Conservation (phyloP, 2,797 vertebrate genomes). For the Coilia nasus region DNA sequence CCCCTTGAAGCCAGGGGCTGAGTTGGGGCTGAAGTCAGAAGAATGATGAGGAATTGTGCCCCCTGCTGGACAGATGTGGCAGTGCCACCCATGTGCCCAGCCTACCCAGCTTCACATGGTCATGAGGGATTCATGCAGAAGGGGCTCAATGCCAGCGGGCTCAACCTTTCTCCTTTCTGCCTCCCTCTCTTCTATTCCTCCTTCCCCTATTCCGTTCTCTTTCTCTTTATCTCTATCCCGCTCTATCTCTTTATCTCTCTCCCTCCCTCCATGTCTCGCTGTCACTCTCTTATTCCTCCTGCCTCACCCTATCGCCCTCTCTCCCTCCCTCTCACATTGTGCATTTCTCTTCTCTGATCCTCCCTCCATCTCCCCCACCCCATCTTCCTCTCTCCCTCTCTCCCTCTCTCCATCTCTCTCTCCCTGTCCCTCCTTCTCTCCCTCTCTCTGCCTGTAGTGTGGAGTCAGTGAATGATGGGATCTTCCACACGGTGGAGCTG, state of each 20-base stretch:
- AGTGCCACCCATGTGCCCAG: neutral
- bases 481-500: slow-evolving; percentile 93
- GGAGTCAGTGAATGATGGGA: slow-evolving; percentile 94
- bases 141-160: neutral
- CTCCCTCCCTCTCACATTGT: too few relatives aligned
- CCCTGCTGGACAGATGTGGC: slow-evolving; percentile 9
- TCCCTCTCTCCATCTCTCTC: slow-evolving; percentile 28
- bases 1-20: neutral
- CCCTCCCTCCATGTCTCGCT: too few relatives aligned
- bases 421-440: neutral
- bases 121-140: neutral
- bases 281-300: too few relatives aligned
- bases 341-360: too few relatives aligned
- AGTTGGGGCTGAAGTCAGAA: neutral
- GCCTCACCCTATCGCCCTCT: too few relatives aligned
- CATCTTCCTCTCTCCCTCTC: neutral
- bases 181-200: neutral
- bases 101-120: neutral
- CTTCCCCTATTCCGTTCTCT: too few relatives aligned
- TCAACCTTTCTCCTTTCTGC: neutral
- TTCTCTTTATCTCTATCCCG: too few relatives aligned
- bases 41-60: slow-evolving; percentile 28
- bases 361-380: neutral
- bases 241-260: too few relatives aligned
- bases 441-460: slow-evolving; percentile 72